Percentiles rank a stretch among this genome's conserved stretches.
phyloP scores from a whole-genome alignment of 2,888 invertebrate species.

The Sipunculus nudus region DNA sequence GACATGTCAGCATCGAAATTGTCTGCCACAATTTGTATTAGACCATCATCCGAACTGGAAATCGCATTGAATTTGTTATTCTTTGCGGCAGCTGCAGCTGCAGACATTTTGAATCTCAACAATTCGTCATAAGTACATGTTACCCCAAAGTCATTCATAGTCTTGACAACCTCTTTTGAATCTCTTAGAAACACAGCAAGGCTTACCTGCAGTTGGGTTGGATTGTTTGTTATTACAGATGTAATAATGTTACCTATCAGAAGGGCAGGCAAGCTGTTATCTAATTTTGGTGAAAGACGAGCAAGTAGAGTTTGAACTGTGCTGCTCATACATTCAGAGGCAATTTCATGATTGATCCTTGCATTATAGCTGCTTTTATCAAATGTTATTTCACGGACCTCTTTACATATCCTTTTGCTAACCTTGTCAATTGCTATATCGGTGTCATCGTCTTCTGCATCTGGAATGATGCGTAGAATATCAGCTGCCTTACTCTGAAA shows the following conservation, averaged over 20 bases:
- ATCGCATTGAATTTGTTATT: background rate
- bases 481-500: too few species aligned
- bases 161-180: constrained; percentile 7
- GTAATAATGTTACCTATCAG: constrained; percentile 3
- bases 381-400: too few species aligned
- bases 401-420: too few species aligned
- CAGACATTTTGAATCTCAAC: constrained; percentile 36
- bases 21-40: constrained; percentile 29
- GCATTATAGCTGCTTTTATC: too few species aligned
- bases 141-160: constrained; percentile 20
- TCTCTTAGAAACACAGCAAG: background rate
- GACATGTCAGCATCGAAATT: constrained; percentile 36
- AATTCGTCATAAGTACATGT: constrained; percentile 39
- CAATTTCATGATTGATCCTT: too few species aligned
- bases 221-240: background rate
- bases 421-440: too few species aligned
- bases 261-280: background rate
- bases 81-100: constrained; percentile 26
- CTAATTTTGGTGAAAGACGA: background rate
- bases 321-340: too few species aligned
- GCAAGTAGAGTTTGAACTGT: too few species aligned
- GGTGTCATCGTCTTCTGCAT: too few species aligned
- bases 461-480: too few species aligned
- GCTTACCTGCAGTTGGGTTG: background rate
- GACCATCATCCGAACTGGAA: constrained; percentile 10